Conservation (phyloP, 2,888 invertebrate species). For the Tetranychus truncatus region DNA sequence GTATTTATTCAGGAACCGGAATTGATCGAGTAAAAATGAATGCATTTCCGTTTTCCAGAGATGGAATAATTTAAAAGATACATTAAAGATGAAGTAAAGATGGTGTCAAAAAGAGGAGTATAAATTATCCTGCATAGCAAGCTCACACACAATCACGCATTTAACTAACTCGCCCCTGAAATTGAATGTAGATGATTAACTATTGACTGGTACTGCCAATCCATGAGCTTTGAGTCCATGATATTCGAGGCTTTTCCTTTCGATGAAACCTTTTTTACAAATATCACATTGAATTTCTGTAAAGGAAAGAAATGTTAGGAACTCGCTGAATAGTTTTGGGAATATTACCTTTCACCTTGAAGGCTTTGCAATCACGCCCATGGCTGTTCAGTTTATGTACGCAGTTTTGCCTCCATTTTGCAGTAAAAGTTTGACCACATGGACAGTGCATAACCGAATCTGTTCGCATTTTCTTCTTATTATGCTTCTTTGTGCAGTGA, state of each 20-base stretch:
- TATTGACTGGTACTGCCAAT: background rate
- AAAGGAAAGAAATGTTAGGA: no score
- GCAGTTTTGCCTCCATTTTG: slow-evolving; percentile 3
- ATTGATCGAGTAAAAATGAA: no score
- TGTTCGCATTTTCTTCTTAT: background rate
- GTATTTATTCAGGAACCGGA: no score
- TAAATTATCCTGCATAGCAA: no score
- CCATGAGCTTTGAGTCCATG: background rate
- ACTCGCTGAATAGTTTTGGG: no score
- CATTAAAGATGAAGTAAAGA: no score
- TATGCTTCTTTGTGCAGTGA: background rate
- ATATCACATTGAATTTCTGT: background rate
- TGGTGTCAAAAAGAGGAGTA: no score
- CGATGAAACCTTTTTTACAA: background rate
- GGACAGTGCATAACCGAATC: background rate
- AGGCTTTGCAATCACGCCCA: background rate
- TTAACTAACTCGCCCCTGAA: no score
- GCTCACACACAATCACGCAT: no score
- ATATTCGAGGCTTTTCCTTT: background rate
- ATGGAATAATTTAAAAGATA: no score
- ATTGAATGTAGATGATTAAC: background rate
- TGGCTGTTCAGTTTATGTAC: background rate
- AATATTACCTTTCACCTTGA: background rate
- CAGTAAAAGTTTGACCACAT: background rate
- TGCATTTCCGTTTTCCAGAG: no score